phyloP scores from a whole-genome alignment of 1,140 invertebrate genomes.

The Goniozus legneri region DNA sequence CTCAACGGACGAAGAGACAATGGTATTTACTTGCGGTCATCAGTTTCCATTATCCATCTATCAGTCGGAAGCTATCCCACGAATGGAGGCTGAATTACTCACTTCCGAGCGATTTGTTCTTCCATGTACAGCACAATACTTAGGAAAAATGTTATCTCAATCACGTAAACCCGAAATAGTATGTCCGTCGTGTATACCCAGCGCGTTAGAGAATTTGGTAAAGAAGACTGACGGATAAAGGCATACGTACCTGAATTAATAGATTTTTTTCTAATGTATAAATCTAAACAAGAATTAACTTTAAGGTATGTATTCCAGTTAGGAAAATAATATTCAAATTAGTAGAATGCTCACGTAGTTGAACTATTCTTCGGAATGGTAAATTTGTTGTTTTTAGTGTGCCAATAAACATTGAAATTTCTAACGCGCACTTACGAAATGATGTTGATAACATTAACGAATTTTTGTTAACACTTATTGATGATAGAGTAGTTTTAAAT shows the following conservation, averaged over 20 bases:
- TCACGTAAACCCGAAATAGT: constrained; percentile 41
- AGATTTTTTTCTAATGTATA: too few species aligned
- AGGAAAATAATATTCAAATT: too few species aligned
- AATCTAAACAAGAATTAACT: too few species aligned
- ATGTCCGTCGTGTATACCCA: constrained; percentile 45
- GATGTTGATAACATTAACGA: too few species aligned
- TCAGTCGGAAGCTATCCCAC: constrained; percentile 40
- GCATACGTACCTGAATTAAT: constrained; percentile 17
- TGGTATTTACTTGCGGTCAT: constrained; percentile 53
- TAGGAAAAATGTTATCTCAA: constrained; percentile 35
- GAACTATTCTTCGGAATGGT: too few species aligned
- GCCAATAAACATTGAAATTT: too few species aligned
- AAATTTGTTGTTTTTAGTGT: too few species aligned
- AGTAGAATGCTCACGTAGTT: too few species aligned
- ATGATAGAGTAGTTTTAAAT: too few species aligned
- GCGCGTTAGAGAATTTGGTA: constrained; percentile 33
- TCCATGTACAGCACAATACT: constrained; percentile 44
- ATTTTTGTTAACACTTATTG: too few species aligned
- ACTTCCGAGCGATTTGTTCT: constrained; percentile 37
- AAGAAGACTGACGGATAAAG: constrained; percentile 25
- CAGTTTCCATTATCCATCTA: constrained; percentile 45
- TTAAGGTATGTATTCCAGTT: too few species aligned
- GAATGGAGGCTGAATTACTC: constrained; percentile 48
- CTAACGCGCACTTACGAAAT: too few species aligned
- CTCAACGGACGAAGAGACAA: constrained; percentile 39